Base-by-base conservation (phyloP, 2,888 invertebrate species). In the Chymomyza amoena region DNA sequence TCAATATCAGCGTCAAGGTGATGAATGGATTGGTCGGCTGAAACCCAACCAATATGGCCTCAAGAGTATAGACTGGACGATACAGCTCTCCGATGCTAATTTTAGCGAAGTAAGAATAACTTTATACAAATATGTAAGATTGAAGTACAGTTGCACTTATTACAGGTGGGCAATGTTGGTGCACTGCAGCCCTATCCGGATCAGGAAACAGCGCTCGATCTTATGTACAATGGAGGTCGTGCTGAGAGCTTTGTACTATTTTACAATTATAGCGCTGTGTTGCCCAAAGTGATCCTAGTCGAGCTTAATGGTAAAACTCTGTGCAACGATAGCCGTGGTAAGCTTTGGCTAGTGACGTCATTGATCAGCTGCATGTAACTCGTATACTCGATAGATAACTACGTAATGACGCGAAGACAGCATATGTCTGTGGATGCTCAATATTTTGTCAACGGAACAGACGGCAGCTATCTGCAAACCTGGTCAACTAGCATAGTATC, bases 251-350 rank as follows among this genome's bases (percentile, higher is more conserved):
- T 59, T 59, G 76, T 83, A 6, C 20, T 62, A 4, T 83, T 83
- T 6, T 32, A 54, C 13, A 60, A 73, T 54, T 71, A 70, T 52
- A 28, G 56, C 13, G 56, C 69, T 2, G 74, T 79, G 45, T 59
- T 84, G 61, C 88, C 84, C 36, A 84, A 88, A 66, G 25, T 84
- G 6, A 54, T 65, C 0, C 66, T 54, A 9, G 28, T 73, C n/a
- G 65, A 79, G 56, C 57, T 83, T 9, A 83, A 84, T 66, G 76
- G 61, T 15, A 28, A 76, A 16, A 25, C 61, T 4, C 64, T 83
- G 5, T 84, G 84, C 64, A 59, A 59, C 13, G 60, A 62, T 15
- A 56, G 50, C 3, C 72, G 60, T 28, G 86, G 84, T 84, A 39
- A 77, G 84, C 82, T 70, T 16, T 18, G 15, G 4, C 6, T 13